Evolutionary conservation across 2,113 vertebrate species (phyloP).

Genomic region (Amphiprion ocellaris): DNA sequence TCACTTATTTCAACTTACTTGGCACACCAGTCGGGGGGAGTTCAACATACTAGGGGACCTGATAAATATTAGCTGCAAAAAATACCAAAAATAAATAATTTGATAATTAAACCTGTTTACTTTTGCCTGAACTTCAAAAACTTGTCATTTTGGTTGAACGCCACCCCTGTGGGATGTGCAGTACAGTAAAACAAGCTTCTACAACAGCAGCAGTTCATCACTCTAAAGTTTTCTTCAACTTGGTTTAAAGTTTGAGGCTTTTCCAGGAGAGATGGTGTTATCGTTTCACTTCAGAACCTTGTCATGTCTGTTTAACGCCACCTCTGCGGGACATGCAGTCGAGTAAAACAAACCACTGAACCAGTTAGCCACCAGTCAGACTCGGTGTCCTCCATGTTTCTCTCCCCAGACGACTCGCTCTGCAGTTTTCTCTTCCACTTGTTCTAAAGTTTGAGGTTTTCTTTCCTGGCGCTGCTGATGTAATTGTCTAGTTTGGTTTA

Average conservation of each 20-base stretch:
- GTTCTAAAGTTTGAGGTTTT: slow-evolving; percentile 15
- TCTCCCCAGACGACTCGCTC: neutral
- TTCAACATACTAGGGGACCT: no score
- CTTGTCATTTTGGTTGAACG: no score
- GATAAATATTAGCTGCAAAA: no score
- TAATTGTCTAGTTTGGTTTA: slow-evolving; percentile 47
- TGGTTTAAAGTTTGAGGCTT: no score
- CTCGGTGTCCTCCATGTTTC: neutral
- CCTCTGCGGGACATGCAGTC: slow-evolving; percentile 15
- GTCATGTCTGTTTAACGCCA: neutral
- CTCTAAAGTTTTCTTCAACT: no score
- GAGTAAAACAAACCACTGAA: slow-evolving; percentile 20
- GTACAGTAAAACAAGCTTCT: neutral
- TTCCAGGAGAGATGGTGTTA: no score
- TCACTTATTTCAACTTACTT: no score
- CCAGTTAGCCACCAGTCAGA: neutral
- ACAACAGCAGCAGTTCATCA: no score
- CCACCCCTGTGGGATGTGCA: slow-evolving; percentile 27
- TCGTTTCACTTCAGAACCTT: neutral
- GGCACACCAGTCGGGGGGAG: no score
- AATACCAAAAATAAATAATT: no score
- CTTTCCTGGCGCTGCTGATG: slow-evolving; percentile 34
- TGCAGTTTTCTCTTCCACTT: slow-evolving; percentile 9
- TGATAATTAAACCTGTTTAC: no score
- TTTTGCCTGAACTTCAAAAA: neutral